Evolutionary conservation across 2,113 vertebrate species (phyloP).

Genomic region (Silurus asotus): DNA sequence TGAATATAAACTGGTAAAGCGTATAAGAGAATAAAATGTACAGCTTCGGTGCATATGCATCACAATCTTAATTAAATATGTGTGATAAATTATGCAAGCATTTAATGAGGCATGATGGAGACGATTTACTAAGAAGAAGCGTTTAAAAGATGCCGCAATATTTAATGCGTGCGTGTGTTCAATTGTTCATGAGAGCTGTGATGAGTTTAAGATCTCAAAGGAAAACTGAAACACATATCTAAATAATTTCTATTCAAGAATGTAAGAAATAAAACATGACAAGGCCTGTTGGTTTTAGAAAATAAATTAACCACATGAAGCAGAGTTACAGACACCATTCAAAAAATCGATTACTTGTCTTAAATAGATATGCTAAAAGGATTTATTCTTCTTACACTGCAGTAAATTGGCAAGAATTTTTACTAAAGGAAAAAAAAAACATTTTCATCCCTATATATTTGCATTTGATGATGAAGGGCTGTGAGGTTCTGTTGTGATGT

Average conservation of each 20-base stretch:
- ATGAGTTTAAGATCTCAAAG: neutral
- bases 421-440: neutral
- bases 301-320: neutral
- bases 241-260: neutral
- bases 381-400: neutral
- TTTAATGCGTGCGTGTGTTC: neutral
- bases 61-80: neutral
- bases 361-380: neutral
- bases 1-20: constrained; percentile 72
- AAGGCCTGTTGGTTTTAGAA: neutral
- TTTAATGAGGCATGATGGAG: neutral
- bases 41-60: neutral
- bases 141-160: neutral
- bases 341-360: neutral
- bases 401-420: neutral
- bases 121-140: neutral
- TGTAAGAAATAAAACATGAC: neutral
- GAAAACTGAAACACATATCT: neutral
- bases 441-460: neutral
- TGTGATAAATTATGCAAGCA: neutral
- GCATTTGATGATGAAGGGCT: neutral
- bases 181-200: neutral
- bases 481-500: neutral
- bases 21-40: neutral
- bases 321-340: neutral